phyloP scores from a whole-genome alignment of 2,113 vertebrate species.

The Atlantisia rogersi region DNA sequence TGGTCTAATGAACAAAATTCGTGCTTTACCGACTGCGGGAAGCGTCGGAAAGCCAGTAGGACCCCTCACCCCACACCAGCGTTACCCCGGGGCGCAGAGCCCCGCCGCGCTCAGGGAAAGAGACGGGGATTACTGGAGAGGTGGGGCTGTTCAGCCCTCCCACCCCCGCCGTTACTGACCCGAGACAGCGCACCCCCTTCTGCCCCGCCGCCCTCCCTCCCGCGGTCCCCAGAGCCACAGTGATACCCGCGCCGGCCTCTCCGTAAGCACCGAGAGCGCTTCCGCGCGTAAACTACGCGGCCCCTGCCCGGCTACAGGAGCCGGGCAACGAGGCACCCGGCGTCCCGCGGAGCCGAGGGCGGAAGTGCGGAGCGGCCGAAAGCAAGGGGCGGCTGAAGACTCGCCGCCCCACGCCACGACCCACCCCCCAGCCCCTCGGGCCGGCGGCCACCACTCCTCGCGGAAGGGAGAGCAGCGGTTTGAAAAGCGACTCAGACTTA shows the following conservation, averaged over 20 bases:
- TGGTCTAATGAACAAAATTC: background rate
- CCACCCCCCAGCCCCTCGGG: background rate
- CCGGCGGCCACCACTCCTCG: background rate
- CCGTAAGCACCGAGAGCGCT: background rate
- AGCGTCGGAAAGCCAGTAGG: background rate
- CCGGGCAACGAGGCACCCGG: background rate
- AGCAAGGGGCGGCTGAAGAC: background rate
- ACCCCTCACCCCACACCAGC: fast-evolving
- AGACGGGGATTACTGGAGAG: background rate
- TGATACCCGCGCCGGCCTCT: background rate
- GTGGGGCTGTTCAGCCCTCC: background rate
- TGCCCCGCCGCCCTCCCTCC: background rate
- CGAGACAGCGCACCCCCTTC: too few relatives aligned
- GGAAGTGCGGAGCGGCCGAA: background rate
- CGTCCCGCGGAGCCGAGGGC: background rate
- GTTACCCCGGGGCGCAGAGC: background rate
- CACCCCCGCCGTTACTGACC: too few relatives aligned
- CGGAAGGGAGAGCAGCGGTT: background rate
- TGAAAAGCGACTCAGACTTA: constrained; percentile 12
- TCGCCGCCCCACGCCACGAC: background rate
- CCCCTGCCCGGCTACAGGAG: background rate
- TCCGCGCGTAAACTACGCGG: background rate
- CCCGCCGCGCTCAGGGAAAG: background rate
- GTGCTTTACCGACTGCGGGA: background rate
- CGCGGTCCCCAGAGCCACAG: background rate